phyloP scores from a whole-genome alignment of 30 jellyfish, hydroid and myxozoan species.

The Calvadosia cruxmelitensis region DNA sequence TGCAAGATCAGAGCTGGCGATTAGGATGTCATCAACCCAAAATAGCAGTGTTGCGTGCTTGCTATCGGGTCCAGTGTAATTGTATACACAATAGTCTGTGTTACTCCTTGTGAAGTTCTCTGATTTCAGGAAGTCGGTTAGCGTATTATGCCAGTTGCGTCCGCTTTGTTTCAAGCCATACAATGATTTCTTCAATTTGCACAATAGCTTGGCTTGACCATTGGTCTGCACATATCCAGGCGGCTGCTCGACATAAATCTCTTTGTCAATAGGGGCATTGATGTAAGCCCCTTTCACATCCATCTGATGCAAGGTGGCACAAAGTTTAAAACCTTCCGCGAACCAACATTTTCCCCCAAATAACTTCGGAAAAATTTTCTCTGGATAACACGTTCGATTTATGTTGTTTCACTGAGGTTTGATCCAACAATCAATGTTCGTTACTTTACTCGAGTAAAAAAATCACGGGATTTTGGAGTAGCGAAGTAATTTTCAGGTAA shows the following conservation, averaged over 20 bases:
- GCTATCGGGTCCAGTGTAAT: not conserved
- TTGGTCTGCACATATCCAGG: constrained; percentile 6
- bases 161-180: constrained; percentile 32
- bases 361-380: too few relatives aligned
- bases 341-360: too few relatives aligned
- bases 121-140: constrained; percentile 1
- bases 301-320: constrained; percentile 24
- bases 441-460: too few relatives aligned
- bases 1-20: too few relatives aligned
- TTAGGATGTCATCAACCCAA: constrained; percentile 1
- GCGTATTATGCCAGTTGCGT: constrained; percentile 16
- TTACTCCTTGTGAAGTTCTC: not conserved
- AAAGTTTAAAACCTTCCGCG: too few relatives aligned
- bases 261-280: constrained; percentile 23
- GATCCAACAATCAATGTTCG: too few relatives aligned
- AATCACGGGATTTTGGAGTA: too few relatives aligned
- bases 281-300: constrained; percentile 25
- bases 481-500: too few relatives aligned
- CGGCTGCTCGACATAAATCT: constrained; percentile 14
- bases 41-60: not conserved
- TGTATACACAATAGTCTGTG: not conserved
- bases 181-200: constrained; percentile 14
- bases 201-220: not conserved
- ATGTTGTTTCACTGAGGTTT: too few relatives aligned
- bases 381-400: too few relatives aligned